These are phyloP conservation scores for Ameiurus melas DNA, from an alignment of 2,113 vertebrate species.

Conservation along the genomic window DNA sequence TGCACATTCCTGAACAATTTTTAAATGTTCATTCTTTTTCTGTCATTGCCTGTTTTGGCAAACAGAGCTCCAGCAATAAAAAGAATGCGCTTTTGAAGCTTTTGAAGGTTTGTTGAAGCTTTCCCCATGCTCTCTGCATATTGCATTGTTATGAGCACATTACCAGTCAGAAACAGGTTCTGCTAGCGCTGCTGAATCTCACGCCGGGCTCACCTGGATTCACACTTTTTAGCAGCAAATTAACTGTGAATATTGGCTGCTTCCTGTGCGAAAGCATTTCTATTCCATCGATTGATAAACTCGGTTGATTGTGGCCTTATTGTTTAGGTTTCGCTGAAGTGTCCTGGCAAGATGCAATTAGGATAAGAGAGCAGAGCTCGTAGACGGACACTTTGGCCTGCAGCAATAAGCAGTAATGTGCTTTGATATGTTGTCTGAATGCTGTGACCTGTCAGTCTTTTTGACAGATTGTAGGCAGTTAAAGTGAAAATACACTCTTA, in stretches of 20 bases:
- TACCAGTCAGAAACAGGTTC: neutral
- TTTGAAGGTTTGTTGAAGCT: slow-evolving; percentile 16
- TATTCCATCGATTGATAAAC: slow-evolving; percentile 17
- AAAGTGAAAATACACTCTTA: slow-evolving; percentile 34
- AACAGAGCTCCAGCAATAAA: slow-evolving; percentile 8
- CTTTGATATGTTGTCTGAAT: slow-evolving; percentile 32
- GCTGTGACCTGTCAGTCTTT: slow-evolving; percentile 42
- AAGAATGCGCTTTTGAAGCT: slow-evolving; percentile 28
- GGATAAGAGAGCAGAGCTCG: slow-evolving; percentile 5
- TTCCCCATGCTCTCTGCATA: slow-evolving; percentile 25
- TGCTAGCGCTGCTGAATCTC: slow-evolving; percentile 29
- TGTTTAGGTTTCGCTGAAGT: slow-evolving; percentile 9
- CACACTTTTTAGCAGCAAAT: slow-evolving; percentile 3
- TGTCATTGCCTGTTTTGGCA: neutral
- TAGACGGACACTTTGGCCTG: neutral
- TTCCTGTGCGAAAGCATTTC: neutral
- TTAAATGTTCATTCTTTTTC: neutral
- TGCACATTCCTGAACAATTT: neutral
- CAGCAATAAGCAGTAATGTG: slow-evolving; percentile 34
- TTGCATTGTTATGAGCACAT: slow-evolving; percentile 18
- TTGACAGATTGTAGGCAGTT: slow-evolving; percentile 50
- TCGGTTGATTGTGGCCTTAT: slow-evolving; percentile 9
- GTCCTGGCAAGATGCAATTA: slow-evolving; percentile 17
- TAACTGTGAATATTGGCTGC: neutral
- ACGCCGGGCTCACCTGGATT: slow-evolving; percentile 2